Evolutionary conservation across 2,113 vertebrate genomes (phyloP), one percentile per base, ranked within the genome.

Genomic region (Cheilinus undulatus): DNA sequence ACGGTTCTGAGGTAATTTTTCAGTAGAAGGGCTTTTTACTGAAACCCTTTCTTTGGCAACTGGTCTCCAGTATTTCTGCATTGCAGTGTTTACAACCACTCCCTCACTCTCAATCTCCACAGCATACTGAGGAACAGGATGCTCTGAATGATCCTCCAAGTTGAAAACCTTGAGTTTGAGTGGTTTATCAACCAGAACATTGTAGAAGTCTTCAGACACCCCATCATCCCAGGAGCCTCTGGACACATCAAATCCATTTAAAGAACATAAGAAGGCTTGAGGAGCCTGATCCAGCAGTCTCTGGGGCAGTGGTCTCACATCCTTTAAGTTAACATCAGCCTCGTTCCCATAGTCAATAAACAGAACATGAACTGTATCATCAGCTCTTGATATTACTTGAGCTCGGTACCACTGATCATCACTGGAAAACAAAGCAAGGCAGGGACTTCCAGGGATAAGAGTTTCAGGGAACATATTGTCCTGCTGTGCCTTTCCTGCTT

Each of bases 281-380:
- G 94, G 94, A 20, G 91, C 74, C 13, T 84, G n/a, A 2, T 70
- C 17, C 28, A 94, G 30, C 20, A 97, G 82, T 15, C 71, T 76
- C 20, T 63, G 17, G 1, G 95, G 91, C 7, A 97, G 82, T 12
- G 72, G 58, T 73, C 73, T 93, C 45, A 96, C 62, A 26, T 90
- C 11, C 17, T 91, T 59, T 0, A 86, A n/a, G 52, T 88, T 80
- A 28, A 93, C 60, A 0, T 91, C 77, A n/a, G 93, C 93, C 20
- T 94, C 73, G 0, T 95, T 96, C 58, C 97, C 96, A 0, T 96
- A 96, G 86, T 97, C 96, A 30, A 96, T 70, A 0, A 96, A 94
- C 46, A 93, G 69, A 48, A 97, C 91, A 0, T 77, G 73, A 0
- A 94, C 2, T 0, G 22, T 27, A 27, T 64, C 48, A 3, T 52